Percentiles rank a stretch among this genome's conserved stretches.
Conservation (phyloP, 1,140 invertebrate genomes). For the Halesus radiatus region DNA sequence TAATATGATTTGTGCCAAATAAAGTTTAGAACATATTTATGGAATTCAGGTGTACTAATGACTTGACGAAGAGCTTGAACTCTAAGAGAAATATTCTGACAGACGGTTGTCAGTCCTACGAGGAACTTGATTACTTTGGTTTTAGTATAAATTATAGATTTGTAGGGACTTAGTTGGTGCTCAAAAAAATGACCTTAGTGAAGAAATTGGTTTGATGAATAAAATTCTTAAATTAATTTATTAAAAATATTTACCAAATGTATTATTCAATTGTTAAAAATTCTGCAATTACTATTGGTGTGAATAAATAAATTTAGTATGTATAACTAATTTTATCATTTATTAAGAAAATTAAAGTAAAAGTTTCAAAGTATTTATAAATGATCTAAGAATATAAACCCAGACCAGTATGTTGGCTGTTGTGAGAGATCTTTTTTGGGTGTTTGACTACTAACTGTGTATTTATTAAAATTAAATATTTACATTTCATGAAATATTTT, state of each 20-base stretch:
- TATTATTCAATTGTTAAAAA: constrained; percentile 31
- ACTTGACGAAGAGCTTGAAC: neutral
- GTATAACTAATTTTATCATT: too few relatives aligned
- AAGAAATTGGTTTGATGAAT: neutral
- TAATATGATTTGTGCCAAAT: constrained; percentile 31
- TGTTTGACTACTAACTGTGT: too few relatives aligned
- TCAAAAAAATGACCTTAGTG: constrained; percentile 26
- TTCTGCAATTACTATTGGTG: constrained; percentile 22
- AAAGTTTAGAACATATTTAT: neutral
- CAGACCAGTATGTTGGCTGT: too few relatives aligned
- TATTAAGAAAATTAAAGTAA: too few relatives aligned
- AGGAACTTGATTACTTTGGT: neutral
- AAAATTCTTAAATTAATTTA: constrained; percentile 8
- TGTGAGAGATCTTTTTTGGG: too few relatives aligned
- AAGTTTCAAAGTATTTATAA: too few relatives aligned
- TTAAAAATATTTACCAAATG: constrained; percentile 28
- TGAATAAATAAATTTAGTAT: neutral
- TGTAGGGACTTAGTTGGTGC: constrained; percentile 31
- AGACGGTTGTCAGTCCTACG: neutral
- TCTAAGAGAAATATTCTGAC: too few relatives aligned
- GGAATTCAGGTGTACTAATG: neutral
- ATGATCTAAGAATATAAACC: too few relatives aligned
- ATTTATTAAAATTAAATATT: too few relatives aligned
- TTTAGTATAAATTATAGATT: constrained; percentile 20
- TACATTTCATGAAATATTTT: too few relatives aligned